Evolutionary conservation across 2,797 vertebrate genomes (phyloP), one percentile per base, ranked within the genome.

Genomic region (Melanogrammus aeglefinus): DNA sequence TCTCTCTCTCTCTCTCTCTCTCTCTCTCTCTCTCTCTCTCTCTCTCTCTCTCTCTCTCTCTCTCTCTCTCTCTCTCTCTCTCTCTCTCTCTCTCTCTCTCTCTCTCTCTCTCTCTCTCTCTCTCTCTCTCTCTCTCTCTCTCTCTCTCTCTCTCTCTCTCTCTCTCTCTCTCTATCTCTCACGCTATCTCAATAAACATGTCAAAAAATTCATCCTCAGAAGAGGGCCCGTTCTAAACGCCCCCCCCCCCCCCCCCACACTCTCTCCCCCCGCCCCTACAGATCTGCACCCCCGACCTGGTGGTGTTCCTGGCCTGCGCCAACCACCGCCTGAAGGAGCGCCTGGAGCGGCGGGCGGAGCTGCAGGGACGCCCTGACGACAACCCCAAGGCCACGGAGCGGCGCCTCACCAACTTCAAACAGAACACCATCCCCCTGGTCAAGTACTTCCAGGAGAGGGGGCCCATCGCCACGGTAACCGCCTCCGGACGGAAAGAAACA

Each of bases 381-480:
- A 99, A 99, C 88, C 94, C 97, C 80, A 99, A 98, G 92, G 98
- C 98, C 71, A 99, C 97, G 1, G 97, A 99, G 70, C 95, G 98
- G 73, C 91, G 98, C 76, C 90, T 99, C 13, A 96, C 96, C 90
- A 99, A 98, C 92, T 99, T 99, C 91, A 98, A 98, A 82, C 98
- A 99, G 86, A 99, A 99, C 31, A 94, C 96, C 0, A 93, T 97
- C 29, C 96, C 97, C 0, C 81, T 99, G 93, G 96, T 99, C 83
- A 97, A 97, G 87, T 99, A 98, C 92, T 99, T 99, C 93, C 98
- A 99, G 91, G 98, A 99, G 88, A 96, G 96, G 77, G 97, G 95
- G 41, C 95, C 99, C 72, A 97, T 99, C 77, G 92, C 97, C 83
- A 99, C 96, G 74, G 98, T 99, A 93, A 96, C 93, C 4, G 24